Conservation (phyloP, 2,113 vertebrate species). For the Lycaon pictus region DNA sequence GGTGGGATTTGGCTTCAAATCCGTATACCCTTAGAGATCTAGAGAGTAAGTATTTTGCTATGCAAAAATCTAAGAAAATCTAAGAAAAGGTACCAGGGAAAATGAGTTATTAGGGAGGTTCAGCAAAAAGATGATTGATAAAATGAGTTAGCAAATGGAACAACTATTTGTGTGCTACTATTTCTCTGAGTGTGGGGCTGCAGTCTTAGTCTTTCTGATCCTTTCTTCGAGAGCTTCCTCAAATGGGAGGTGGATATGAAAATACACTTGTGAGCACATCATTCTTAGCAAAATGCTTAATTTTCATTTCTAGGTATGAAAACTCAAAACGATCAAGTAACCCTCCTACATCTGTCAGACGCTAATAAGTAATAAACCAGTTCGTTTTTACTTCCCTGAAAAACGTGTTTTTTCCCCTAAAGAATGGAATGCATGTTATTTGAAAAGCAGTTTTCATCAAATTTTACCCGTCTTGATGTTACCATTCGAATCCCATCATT, state of each 20-base stretch:
- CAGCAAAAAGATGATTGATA: not conserved
- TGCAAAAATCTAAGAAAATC: not conserved
- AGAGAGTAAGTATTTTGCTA: not conserved
- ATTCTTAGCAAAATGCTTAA: constrained; percentile 35
- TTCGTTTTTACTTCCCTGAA: constrained; percentile 28
- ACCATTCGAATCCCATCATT: not conserved
- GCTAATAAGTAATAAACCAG: constrained; percentile 4
- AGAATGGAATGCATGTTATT: not conserved
- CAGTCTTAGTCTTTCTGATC: not conserved
- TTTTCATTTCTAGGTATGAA: constrained; percentile 43
- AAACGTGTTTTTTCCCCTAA: not conserved
- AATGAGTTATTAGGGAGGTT: not conserved
- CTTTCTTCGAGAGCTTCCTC: not conserved
- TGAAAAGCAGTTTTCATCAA: constrained; percentile 25
- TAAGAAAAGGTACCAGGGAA: not conserved
- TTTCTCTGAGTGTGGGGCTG: not conserved
- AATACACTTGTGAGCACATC: not conserved
- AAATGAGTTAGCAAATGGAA: not conserved
- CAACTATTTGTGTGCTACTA: not conserved
- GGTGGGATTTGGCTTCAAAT: not conserved
- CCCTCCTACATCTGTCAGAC: not conserved
- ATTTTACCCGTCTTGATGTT: not conserved
- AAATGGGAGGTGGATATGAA: not conserved
- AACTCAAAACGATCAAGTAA: constrained; percentile 37
- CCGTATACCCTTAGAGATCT: not conserved